Conservation (phyloP, 2,113 vertebrate species). For the Hydropotes inermis region DNA sequence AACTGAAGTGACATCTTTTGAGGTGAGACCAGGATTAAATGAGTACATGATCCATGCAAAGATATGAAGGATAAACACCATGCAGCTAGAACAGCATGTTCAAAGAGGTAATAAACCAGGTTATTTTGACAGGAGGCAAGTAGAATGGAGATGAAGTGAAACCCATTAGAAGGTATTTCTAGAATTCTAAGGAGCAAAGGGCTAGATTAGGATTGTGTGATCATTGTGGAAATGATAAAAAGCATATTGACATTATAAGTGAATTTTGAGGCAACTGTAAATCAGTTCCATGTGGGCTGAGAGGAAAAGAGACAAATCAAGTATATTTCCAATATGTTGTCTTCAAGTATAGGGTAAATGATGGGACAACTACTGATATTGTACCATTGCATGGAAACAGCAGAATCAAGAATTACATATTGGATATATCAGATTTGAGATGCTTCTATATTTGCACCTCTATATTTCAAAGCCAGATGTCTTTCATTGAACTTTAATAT, state of each 20-base stretch:
- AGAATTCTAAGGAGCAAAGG: not conserved
- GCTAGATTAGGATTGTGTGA: not conserved
- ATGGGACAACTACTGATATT: not conserved
- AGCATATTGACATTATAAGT: not conserved
- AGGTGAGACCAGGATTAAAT: not conserved
- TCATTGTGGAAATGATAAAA: not conserved
- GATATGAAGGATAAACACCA: not conserved
- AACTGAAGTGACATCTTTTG: not conserved
- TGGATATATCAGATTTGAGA: not conserved
- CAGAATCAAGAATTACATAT: not conserved
- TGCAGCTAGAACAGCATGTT: not conserved
- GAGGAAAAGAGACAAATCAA: not conserved
- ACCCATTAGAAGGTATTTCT: not conserved
- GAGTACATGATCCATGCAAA: not conserved
- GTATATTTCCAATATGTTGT: not conserved
- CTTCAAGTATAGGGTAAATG: not conserved
- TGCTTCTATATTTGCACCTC: not conserved
- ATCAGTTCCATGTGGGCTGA: not conserved
- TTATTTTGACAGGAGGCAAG: not conserved
- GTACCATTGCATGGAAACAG: not conserved
- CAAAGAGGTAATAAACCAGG: not conserved
- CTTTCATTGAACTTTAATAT: not conserved
- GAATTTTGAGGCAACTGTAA: not conserved
- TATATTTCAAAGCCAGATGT: not conserved
- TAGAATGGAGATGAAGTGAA: not conserved